phyloP scores from a whole-genome alignment of 2,797 vertebrate genomes.

The Crypturellus tataupa region DNA sequence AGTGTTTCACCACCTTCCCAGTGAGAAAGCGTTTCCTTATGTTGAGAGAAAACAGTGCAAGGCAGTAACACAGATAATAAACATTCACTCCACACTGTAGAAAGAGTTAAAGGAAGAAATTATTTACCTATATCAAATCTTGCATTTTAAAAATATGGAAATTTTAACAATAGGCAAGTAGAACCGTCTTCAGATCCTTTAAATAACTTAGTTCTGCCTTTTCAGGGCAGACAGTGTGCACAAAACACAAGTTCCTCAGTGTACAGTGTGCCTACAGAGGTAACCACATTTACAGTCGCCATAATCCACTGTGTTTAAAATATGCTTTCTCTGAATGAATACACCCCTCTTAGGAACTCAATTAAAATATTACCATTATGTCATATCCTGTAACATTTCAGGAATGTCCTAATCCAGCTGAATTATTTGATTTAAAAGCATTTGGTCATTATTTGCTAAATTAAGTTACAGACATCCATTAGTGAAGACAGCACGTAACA shows the following conservation, averaged over 20 bases:
- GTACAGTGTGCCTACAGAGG: neutral
- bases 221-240: neutral
- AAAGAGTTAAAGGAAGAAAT: neutral
- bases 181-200: neutral
- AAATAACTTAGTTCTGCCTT: neutral
- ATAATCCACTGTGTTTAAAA: neutral
- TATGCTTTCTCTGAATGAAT: neutral
- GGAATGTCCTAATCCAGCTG: conserved; percentile 7
- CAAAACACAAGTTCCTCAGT: neutral
- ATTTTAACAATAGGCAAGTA: neutral
- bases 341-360: neutral
- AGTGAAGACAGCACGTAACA: neutral
- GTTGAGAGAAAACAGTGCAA: neutral
- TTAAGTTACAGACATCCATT: conserved; percentile 11
- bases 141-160: neutral
- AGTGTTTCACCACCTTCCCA: neutral
- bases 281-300: neutral
- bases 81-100: fast-evolving
- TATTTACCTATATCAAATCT: neutral
- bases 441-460: conserved; percentile 13
- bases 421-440: conserved; percentile 33
- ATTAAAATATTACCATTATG: neutral
- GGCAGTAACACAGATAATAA: neutral
- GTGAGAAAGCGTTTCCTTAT: no score
- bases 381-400: neutral